Conservation (phyloP, 2,113 vertebrate species). For the Corythaixoides concolor region DNA sequence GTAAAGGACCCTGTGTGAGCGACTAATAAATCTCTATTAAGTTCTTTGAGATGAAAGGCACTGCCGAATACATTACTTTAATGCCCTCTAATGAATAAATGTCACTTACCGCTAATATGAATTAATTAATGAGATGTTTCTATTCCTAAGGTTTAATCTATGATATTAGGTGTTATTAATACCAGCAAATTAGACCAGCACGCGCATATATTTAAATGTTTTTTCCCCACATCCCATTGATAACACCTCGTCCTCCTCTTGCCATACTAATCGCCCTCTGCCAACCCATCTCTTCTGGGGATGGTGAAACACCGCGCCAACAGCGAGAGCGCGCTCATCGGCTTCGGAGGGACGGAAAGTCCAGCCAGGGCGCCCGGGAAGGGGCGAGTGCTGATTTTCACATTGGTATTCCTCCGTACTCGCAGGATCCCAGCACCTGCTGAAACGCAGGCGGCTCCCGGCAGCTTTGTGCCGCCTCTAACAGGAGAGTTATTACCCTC, state of each 20-base stretch:
- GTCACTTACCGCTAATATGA: not conserved
- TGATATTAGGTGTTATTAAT: not conserved
- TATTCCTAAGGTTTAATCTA: not conserved
- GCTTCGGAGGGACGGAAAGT: not conserved
- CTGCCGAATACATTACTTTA: not conserved
- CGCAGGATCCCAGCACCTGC: not conserved
- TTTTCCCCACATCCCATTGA: not conserved
- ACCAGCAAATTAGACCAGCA: not conserved
- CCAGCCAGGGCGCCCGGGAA: accelerated
- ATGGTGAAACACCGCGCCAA: not conserved
- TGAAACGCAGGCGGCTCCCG: not conserved
- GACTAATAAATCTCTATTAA: not conserved
- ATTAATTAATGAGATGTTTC: slow-evolving; percentile 27
- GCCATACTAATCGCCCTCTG: not conserved
- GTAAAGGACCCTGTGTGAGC: not conserved
- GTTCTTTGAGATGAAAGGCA: not conserved
- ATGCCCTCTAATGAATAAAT: not conserved
- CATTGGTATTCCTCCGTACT: not conserved
- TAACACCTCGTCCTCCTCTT: not conserved
- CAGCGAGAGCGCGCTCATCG: not conserved
- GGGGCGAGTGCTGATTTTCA: not conserved
- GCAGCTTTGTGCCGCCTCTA: not conserved
- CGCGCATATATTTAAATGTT: not conserved
- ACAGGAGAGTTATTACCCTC: not conserved
- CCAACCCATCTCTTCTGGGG: not conserved